Evolutionary conservation across 1,140 invertebrate species (phyloP).

Genomic region (Trypoxylus dichotomus): DNA sequence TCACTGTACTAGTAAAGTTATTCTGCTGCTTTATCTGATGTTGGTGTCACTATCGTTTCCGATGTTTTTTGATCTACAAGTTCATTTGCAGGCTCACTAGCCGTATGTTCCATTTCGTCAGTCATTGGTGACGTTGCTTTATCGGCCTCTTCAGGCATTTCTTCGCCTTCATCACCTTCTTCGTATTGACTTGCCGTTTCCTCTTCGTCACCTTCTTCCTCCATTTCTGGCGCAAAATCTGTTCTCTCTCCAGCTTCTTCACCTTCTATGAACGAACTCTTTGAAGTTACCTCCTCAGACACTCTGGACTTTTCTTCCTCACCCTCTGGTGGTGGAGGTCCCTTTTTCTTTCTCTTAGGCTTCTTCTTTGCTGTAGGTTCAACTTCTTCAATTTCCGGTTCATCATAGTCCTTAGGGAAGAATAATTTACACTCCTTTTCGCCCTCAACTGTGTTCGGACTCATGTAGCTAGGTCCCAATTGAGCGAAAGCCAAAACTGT

Average conservation of each 20-base stretch:
- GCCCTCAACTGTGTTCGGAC: slow-evolving; percentile 61
- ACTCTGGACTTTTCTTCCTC: neutral
- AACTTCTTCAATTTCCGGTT: slow-evolving; percentile 38
- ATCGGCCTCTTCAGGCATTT: slow-evolving; percentile 35
- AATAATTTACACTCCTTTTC: slow-evolving; percentile 60
- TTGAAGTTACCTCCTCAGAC: neutral
- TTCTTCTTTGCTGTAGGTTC: slow-evolving; percentile 38
- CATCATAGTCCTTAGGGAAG: slow-evolving; percentile 63
- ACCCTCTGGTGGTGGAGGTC: neutral
- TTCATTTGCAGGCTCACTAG: neutral
- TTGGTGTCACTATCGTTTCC: neutral
- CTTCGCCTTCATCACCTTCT: slow-evolving; percentile 21
- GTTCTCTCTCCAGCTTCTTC: slow-evolving; percentile 38
- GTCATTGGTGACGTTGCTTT: slow-evolving; percentile 47
- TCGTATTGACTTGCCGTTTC: slow-evolving; percentile 12
- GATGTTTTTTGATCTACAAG: neutral
- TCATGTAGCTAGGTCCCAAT: slow-evolving; percentile 62
- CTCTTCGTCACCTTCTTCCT: slow-evolving; percentile 33
- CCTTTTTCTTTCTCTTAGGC: slow-evolving; percentile 36
- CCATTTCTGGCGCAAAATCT: neutral
- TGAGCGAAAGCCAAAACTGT: slow-evolving; percentile 55
- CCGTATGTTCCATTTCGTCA: neutral
- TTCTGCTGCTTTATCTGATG: too few relatives aligned
- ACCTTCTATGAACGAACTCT: slow-evolving; percentile 31
- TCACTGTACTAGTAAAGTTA: too few relatives aligned